phyloP scores from a whole-genome alignment of 2,797 vertebrate species.

The Phataginus tetradactyla region DNA sequence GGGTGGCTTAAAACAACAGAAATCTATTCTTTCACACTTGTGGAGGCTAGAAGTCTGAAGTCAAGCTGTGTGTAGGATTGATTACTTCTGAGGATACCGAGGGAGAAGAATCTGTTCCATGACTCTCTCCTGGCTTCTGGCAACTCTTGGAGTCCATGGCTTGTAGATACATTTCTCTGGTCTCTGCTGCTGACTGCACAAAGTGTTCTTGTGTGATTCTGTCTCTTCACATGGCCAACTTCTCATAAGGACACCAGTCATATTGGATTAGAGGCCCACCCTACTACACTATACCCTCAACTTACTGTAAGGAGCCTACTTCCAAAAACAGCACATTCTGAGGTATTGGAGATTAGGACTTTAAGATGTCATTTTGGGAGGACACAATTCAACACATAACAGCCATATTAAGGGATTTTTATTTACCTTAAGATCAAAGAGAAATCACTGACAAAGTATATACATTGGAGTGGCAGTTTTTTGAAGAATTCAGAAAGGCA shows the following conservation, averaged over 20 bases:
- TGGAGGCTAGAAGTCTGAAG: background rate
- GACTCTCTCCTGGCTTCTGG: no score
- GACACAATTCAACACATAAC: background rate
- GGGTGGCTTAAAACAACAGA: background rate
- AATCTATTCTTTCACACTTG: background rate
- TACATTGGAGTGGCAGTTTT: background rate
- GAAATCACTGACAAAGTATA: background rate
- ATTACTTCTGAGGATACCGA: background rate
- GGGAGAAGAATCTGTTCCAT: background rate
- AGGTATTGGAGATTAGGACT: background rate
- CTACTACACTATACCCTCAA: background rate
- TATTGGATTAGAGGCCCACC: no score
- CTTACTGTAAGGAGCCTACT: background rate
- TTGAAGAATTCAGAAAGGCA: background rate
- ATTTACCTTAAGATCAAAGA: background rate
- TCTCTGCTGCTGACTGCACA: background rate
- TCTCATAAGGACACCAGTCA: background rate
- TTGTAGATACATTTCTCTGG: accelerated
- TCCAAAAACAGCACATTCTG: background rate
- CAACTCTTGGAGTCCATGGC: no score
- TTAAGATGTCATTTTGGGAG: background rate
- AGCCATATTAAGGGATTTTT: background rate
- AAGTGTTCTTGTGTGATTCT: background rate
- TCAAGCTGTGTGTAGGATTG: background rate
- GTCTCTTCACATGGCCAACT: background rate